phyloP scores from a whole-genome alignment of 2,113 vertebrate genomes.

The Pygoscelis antarcticus region DNA sequence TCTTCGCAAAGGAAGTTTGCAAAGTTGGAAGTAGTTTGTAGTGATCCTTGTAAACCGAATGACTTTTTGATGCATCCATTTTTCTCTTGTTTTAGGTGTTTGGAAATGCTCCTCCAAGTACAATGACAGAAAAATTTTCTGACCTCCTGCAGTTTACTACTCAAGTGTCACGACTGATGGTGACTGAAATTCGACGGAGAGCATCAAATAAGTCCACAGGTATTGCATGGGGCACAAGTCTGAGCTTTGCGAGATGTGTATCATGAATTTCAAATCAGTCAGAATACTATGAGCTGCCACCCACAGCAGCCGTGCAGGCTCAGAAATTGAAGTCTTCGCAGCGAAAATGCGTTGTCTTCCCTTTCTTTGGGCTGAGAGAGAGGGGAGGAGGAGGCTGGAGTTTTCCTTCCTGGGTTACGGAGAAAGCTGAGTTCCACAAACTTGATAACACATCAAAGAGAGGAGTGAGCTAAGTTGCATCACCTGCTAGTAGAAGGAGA shows the following conservation, averaged over 20 bases:
- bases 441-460: neutral
- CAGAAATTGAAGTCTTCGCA: neutral
- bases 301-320: neutral
- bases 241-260: neutral
- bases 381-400: neutral
- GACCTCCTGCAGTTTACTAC: constrained; percentile 99
- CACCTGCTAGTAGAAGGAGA: neutral
- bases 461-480: neutral
- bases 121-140: constrained; percentile 97
- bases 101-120: constrained; percentile 92
- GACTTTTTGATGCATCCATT: neutral
- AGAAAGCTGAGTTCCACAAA: neutral
- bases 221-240: constrained; percentile 31
- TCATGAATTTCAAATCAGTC: neutral
- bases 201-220: constrained; percentile 99
- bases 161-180: constrained; percentile 97
- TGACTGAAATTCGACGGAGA: constrained; percentile 95
- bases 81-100: constrained; percentile 84
- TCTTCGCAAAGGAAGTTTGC: neutral
- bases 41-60: neutral
- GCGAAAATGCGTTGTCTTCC: neutral
- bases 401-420: neutral
- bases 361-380: neutral
- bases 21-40: neutral
- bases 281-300: neutral